phyloP scores from a whole-genome alignment of 2,888 invertebrate genomes.

The Leucophenga montana region DNA sequence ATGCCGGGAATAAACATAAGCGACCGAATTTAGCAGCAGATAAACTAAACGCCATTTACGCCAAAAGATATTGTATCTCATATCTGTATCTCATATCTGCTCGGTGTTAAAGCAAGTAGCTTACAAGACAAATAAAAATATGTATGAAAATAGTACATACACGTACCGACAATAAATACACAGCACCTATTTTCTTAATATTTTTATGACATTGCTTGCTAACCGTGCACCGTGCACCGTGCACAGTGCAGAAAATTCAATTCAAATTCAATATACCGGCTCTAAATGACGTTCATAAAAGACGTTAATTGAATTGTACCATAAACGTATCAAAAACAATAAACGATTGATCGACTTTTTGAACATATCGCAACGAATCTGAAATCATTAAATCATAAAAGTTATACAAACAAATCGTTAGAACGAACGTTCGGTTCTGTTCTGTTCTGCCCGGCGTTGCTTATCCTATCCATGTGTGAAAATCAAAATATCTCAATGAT shows the following conservation, averaged over 20 bases:
- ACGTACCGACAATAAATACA: neutral
- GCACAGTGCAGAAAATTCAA: neutral
- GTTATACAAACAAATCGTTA: too few species aligned
- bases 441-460: too few species aligned
- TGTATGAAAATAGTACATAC: neutral
- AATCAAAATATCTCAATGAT: constrained; percentile 6
- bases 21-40: too few species aligned
- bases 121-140: constrained; percentile 5
- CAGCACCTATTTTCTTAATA: neutral
- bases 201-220: constrained; percentile 9
- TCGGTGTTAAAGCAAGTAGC: neutral
- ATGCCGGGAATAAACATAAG: constrained; percentile 31
- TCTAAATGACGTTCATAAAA: constrained; percentile 15
- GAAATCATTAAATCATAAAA: neutral
- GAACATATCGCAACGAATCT: neutral
- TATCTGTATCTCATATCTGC: neutral
- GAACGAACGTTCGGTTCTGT: too few species aligned
- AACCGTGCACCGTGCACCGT: constrained; percentile 2
- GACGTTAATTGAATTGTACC: neutral
- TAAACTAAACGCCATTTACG: constrained; percentile 34
- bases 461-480: neutral
- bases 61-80: constrained; percentile 13
- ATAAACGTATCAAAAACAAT: neutral
- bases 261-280: neutral
- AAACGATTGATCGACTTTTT: neutral